Conservation (phyloP, 2,797 vertebrate genomes). For the Loriculus beryllinus region DNA sequence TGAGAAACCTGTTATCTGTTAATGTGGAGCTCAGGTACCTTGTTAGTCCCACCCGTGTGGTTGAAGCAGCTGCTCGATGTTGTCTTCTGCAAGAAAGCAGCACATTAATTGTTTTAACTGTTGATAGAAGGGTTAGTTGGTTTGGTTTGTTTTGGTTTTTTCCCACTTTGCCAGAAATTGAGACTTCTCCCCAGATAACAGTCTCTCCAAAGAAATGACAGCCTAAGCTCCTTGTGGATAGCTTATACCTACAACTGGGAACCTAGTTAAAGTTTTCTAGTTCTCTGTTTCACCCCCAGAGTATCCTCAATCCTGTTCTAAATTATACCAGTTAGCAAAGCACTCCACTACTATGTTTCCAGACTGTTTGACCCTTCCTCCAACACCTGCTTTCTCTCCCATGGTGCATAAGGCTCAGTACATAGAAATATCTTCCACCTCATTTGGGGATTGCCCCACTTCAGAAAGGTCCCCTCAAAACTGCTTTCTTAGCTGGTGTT, state of each 20-base stretch:
- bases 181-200: not conserved
- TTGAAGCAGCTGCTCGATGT: not conserved
- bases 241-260: not conserved
- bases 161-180: not conserved
- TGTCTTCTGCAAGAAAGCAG: not conserved
- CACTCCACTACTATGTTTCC: not conserved
- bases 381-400: not conserved
- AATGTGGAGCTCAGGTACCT: not conserved
- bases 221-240: not conserved
- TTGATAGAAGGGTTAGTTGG: accelerated
- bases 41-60: not conserved
- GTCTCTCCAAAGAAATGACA: not conserved
- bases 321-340: not conserved
- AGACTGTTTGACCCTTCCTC: not conserved
- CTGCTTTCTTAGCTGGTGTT: not conserved
- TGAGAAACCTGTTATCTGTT: not conserved
- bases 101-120: not conserved
- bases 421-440: not conserved
- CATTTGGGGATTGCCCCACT: not conserved
- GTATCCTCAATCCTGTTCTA: not conserved
- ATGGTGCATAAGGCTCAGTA: not conserved
- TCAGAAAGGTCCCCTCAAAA: not conserved
- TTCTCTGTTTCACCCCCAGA: not conserved
- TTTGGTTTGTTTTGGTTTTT: not conserved
- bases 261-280: not conserved